Base-by-base conservation (phyloP, 2,797 vertebrate genomes). In the Pangasius krempfi region DNA sequence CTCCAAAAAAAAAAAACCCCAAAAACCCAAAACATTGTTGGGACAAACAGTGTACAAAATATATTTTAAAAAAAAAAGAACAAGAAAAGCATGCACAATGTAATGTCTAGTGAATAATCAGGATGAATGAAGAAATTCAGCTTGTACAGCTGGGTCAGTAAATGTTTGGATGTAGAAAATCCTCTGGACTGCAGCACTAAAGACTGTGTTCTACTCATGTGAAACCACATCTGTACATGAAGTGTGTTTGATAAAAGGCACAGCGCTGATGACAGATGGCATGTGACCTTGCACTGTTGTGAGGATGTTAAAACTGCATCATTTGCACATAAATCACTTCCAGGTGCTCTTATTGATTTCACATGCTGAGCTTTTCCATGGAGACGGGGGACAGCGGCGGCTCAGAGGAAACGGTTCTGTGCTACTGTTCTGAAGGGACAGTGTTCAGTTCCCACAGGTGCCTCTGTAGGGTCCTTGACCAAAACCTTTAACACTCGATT, bases 221-320 rank as follows among this genome's bases (percentile, higher is more conserved):
- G 60, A 73, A 76, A 37, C 14, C 27, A 18, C 0, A 27, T 86
- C 58, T 70, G 37, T 50, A 84, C 79, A 85, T 54, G 22, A 89
- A 62, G 66, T 56, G 44, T 52, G 50, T 37, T 89, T 58, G 68
- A 33, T 75, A 83, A n/a, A 20, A 52, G 54, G 20, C 30, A 47
- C 22, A 70, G 78, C 12, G 27, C 83, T 76, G 47, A 52, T 89
- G 83, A 87, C 60, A 89, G 68, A 40, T 58, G 89, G 40, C 54
- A 60, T 56, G 30, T 89, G 85, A 86, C 70, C 87, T 66, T 2
- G 52, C 62, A 25, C 40, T 81, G 44, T 22, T 37, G 58, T 16
- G 60, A 62, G 37, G 58, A 50, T 66, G 40, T 84, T 50, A 2
- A 8, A 73, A 1, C 37, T 58, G n/a, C 50, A 40, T 60, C 37